These are phyloP conservation scores for Atractosteus spatula DNA, from an alignment of 2,113 vertebrate species.

Conservation along the genomic window DNA sequence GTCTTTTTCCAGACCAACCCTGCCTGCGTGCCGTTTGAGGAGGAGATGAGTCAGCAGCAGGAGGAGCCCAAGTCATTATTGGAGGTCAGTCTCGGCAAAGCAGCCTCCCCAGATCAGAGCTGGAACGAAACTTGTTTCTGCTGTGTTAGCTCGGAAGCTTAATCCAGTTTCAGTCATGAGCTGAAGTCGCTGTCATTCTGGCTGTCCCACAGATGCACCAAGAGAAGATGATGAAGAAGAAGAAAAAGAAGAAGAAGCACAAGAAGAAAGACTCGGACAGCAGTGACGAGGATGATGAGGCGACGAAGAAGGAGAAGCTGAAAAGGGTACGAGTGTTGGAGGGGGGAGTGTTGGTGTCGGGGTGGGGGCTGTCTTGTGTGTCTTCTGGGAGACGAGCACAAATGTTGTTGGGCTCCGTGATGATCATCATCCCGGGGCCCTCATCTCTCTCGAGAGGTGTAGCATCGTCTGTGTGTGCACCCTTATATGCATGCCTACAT, in stretches of 20 bases:
- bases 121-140: neutral
- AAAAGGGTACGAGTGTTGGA: conserved; percentile 73
- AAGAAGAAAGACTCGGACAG: conserved; percentile 80
- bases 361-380: too few relatives aligned
- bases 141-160: too few relatives aligned
- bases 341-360: too few relatives aligned
- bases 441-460: too few relatives aligned
- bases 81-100: conserved; percentile 63
- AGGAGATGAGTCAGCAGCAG: conserved; percentile 52
- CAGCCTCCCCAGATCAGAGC: neutral
- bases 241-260: conserved; percentile 69
- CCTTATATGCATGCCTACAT: too few relatives aligned
- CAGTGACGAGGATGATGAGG: conserved; percentile 88
- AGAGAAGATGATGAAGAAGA: conserved; percentile 91
- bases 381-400: too few relatives aligned
- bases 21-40: conserved; percentile 64
- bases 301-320: conserved; percentile 88
- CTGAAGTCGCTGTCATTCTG: too few relatives aligned
- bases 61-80: conserved; percentile 80
- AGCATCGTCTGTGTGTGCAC: too few relatives aligned
- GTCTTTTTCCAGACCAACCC: conserved; percentile 36
- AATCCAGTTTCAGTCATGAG: too few relatives aligned
- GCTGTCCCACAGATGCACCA: conserved; percentile 76
- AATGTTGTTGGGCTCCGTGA: too few relatives aligned
- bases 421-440: too few relatives aligned